Evolutionary conservation across 1,140 invertebrate species (phyloP).

Genomic region (Papilio glaucus): DNA sequence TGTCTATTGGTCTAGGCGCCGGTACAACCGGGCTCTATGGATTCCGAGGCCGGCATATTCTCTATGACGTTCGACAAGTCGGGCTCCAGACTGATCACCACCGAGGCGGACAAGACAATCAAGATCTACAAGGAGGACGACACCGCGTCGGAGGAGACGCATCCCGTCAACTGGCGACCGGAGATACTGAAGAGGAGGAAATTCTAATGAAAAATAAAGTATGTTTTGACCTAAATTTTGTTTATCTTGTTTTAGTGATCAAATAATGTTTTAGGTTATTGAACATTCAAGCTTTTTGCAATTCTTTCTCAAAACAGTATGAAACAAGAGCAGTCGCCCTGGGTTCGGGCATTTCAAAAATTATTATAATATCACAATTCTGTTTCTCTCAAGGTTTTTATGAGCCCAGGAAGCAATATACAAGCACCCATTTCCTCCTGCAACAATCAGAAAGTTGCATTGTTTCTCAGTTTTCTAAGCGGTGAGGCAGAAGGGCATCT

Average conservation of each 20-base stretch:
- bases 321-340: too few relatives aligned
- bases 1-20: conserved; percentile 86
- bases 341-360: too few relatives aligned
- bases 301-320: too few relatives aligned
- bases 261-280: too few relatives aligned
- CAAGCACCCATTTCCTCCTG: too few relatives aligned
- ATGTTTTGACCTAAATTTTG: background rate
- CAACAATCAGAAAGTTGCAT: too few relatives aligned
- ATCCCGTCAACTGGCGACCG: conserved; percentile 98
- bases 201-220: conserved; percentile 84
- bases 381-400: too few relatives aligned
- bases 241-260: conserved; percentile 45
- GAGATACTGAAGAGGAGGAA: conserved; percentile 95
- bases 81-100: conserved; percentile 96
- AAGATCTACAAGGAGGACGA: conserved; percentile 99
- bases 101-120: conserved; percentile 99
- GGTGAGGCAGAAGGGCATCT: too few relatives aligned
- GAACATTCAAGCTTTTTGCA: too few relatives aligned
- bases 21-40: conserved; percentile 99
- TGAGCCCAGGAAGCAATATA: too few relatives aligned
- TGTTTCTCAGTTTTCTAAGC: too few relatives aligned
- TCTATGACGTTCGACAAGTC: conserved; percentile 97
- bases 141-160: conserved; percentile 96
- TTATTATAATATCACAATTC: too few relatives aligned
- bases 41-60: conserved; percentile 99